These are phyloP conservation scores for Latrodectus geometricus DNA, from an alignment of 1,140 invertebrate species.

Conservation along the genomic window DNA sequence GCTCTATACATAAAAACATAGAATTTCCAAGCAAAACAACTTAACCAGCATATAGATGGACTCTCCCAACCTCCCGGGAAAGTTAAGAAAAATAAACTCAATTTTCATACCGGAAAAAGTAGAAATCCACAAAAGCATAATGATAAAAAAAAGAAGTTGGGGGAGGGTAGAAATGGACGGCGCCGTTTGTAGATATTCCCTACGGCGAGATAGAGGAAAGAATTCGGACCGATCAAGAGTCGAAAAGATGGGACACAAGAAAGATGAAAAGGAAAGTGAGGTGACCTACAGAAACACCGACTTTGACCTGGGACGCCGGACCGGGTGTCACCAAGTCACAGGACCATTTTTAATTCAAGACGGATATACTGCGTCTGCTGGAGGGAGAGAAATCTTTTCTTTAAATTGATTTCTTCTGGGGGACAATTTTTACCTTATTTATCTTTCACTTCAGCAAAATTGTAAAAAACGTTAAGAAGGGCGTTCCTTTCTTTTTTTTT, in stretches of 20 bases:
- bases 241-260: constrained; percentile 6
- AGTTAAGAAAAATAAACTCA: constrained; percentile 40
- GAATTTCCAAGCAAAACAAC: constrained; percentile 35
- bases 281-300: constrained; percentile 56
- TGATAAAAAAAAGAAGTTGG: not conserved
- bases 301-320: constrained; percentile 46
- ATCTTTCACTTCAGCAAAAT: constrained; percentile 32
- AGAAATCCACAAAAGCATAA: not conserved
- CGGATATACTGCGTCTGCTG: constrained; percentile 50
- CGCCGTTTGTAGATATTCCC: constrained; percentile 58
- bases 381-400: constrained; percentile 40
- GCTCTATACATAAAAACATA: constrained; percentile 39
- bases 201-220: constrained; percentile 9
- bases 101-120: constrained; percentile 28
- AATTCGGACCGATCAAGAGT: constrained; percentile 11
- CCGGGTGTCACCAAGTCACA: constrained; percentile 53
- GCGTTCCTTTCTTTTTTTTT: too few relatives aligned
- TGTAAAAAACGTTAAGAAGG: too few relatives aligned
- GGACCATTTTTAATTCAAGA: constrained; percentile 58
- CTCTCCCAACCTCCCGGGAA: constrained; percentile 14
- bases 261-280: constrained; percentile 36
- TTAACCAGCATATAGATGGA: constrained; percentile 30
- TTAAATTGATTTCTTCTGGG: constrained; percentile 55
- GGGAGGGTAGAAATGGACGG: constrained; percentile 27
- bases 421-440: constrained; percentile 37